These are phyloP conservation scores for Lucilia sericata DNA, from an alignment of 1,140 invertebrate species.

Conservation along the genomic window DNA sequence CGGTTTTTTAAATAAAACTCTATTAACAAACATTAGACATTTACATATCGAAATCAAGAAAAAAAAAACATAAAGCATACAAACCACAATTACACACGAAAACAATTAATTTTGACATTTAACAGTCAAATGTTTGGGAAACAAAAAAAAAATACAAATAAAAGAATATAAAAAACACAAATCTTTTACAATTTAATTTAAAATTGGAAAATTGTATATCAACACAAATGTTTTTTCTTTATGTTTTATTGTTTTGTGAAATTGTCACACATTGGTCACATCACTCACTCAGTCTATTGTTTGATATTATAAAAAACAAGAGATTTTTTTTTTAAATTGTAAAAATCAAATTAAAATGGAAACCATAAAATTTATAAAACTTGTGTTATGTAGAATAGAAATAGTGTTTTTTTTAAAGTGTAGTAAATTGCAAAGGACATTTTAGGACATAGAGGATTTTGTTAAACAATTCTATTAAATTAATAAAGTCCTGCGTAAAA, in stretches of 20 bases:
- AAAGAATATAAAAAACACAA: too few species aligned
- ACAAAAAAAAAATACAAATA: not conserved
- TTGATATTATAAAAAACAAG: not conserved
- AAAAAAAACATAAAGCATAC: not conserved
- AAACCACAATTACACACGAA: not conserved
- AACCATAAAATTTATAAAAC: not conserved
- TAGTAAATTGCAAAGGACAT: not conserved
- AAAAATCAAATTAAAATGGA: not conserved
- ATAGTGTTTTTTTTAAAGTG: not conserved
- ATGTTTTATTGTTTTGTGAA: not conserved
- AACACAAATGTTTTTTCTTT: conserved; percentile 7
- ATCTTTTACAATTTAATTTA: not conserved
- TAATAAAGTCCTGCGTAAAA: conserved; percentile 40
- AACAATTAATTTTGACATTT: conserved; percentile 34
- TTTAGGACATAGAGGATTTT: not conserved
- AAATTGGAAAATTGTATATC: conserved; percentile 30
- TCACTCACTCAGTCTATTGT: not conserved
- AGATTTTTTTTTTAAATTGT: not conserved
- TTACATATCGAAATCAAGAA: conserved; percentile 10
- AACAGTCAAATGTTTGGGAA: not conserved
- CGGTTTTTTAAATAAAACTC: conserved; percentile 24
- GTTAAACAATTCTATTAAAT: conserved; percentile 4
- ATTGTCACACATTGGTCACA: conserved; percentile 35
- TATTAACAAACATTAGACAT: conserved; percentile 21
- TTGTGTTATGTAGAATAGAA: not conserved